These are phyloP conservation scores for Archips crataeganus DNA, from an alignment of 2,888 invertebrate genomes.

Conservation along the genomic window DNA sequence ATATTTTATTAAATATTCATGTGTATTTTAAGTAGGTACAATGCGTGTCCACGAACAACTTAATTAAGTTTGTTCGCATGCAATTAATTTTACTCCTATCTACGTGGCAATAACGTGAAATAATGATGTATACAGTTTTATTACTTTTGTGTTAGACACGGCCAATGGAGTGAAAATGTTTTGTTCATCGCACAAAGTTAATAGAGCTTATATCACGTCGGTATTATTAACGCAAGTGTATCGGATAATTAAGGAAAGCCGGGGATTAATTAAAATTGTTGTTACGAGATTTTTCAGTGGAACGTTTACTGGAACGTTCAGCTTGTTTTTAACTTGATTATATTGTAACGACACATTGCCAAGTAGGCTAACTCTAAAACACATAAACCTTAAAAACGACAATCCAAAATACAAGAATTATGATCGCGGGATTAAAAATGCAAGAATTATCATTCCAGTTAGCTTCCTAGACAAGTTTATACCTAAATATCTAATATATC, in stretches of 20 bases:
- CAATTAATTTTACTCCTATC: conserved; percentile 29
- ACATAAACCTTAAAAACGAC: too few species aligned
- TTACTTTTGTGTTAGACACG: conserved; percentile 28
- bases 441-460: too few species aligned
- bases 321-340: background rate
- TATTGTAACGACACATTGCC: background rate
- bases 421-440: too few species aligned
- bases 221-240: background rate
- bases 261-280: background rate
- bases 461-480: too few species aligned
- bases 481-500: too few species aligned
- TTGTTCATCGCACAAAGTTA: background rate
- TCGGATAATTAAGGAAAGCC: conserved; percentile 3
- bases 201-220: conserved; percentile 11
- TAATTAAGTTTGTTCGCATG: conserved; percentile 10
- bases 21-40: background rate
- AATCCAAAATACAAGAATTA: too few species aligned
- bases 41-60: background rate
- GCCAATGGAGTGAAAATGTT: conserved; percentile 5
- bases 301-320: background rate
- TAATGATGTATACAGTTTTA: conserved; percentile 24
- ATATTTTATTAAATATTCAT: background rate
- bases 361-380: too few species aligned
- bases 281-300: background rate
- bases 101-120: conserved; percentile 44